Percentiles rank a stretch among this genome's conserved stretches.
Conservation (phyloP, 2,113 vertebrate genomes). For the Clarias batrachus region DNA sequence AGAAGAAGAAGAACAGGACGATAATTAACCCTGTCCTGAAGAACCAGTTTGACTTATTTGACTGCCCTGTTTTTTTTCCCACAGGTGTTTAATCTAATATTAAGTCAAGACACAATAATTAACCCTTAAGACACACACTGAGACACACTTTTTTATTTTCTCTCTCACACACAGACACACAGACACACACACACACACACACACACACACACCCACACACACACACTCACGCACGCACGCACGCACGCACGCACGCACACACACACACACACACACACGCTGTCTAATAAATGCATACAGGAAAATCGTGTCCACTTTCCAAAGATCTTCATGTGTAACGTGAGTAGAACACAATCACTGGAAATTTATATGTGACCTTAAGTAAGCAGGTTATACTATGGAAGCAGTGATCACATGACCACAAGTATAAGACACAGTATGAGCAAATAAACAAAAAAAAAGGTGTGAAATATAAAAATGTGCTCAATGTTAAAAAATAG, state of each 20-base stretch:
- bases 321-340: not conserved
- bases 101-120: not conserved
- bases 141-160: not conserved
- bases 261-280: not conserved
- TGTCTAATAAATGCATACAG: not conserved
- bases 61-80: not conserved
- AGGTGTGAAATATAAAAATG: not conserved
- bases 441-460: not conserved
- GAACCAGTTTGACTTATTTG: constrained; percentile 7
- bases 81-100: not conserved
- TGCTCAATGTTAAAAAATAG: no score
- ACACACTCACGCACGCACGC: fast-evolving
- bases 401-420: not conserved
- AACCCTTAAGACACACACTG: not conserved
- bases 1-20: not conserved
- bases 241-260: no score
- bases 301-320: not conserved
- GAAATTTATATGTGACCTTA: not conserved
- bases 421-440: not conserved
- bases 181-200: no score
- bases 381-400: not conserved
- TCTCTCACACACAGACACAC: no score
- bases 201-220: no score
- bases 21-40: not conserved
- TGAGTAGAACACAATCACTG: not conserved